Base-by-base conservation (phyloP, 2,113 vertebrate species). In the Python bivittatus region DNA sequence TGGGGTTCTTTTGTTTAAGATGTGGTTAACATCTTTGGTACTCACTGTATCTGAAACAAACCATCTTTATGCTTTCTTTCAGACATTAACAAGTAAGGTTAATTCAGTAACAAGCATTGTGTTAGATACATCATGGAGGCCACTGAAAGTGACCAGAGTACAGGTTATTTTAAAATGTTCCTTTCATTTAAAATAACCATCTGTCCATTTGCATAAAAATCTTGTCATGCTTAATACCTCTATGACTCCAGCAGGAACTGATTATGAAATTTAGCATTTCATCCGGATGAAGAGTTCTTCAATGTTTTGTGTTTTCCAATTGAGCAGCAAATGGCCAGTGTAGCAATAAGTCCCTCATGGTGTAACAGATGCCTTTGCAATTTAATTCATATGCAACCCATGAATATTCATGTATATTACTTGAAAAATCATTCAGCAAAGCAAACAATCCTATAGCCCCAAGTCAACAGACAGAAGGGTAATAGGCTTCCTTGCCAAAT, bases 371-470 rank as follows among this genome's bases (percentile, higher is more conserved):
- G 93, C 93, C 90, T 96, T 95, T 95, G 68, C 93, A 94, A 93
- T 94, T 96, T 96, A 96, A 96, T 96, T 96, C 94, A 94, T 94
- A 68, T 56, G 79, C 92, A 60, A 92, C 68, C 56, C 85, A 95
- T 96, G 94, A 96, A 96, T 96, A 96, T 94, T 95, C 94, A 96
- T 95, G 15, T 53, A 88, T 92, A 92, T 95, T 95, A 94, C 86
- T 94, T 92, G 84, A 96, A 95, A 86, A 96, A 92, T 83, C 93
- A 92, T 92, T 94, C 90, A 95, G 92, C 54, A 94, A 90, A 53
- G 79, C 88, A 91, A 93, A 93, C 84, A 90, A 48, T 87, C 95
- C 33, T 94, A 15, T 91, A 89, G 88, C 94, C 92, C 57, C 72
- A 79, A 93, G 57, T 94, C 92, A 94, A 96, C 86, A 96, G 94